A percentile compares a stretch with the other conserved stretches of the same genome.
Evolutionary conservation across 2,888 invertebrate genomes (phyloP).

Genomic region (Epinotia bilunana): DNA sequence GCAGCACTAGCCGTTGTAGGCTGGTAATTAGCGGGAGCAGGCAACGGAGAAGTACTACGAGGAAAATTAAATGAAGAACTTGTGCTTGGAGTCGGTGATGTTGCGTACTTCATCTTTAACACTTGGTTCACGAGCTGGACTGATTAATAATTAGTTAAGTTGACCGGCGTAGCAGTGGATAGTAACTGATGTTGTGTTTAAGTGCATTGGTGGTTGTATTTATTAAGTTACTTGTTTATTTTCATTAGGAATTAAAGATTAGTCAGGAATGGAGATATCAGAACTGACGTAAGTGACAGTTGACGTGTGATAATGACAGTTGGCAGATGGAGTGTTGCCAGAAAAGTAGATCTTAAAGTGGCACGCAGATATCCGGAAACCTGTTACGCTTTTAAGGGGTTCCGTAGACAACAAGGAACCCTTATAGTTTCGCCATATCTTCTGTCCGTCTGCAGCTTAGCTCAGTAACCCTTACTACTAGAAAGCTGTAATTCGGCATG

Average conservation of each 20-base stretch:
- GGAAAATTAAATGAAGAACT: conserved; percentile 68
- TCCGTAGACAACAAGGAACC: not conserved
- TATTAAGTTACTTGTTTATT: conserved; percentile 42
- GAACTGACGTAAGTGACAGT: conserved; percentile 30
- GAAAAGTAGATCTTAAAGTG: not conserved
- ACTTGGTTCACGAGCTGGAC: conserved; percentile 10
- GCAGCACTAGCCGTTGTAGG: conserved; percentile 91
- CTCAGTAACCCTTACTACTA: no score
- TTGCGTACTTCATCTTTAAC: conserved; percentile 84
- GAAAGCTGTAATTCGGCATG: no score
- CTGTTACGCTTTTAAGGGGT: not conserved
- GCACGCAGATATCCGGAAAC: not conserved
- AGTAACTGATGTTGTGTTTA: not conserved
- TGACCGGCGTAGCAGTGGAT: not conserved
- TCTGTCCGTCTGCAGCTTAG: no score
- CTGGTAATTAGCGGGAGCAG: conserved; percentile 88
- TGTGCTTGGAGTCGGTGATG: conserved; percentile 83
- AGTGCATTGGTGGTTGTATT: conserved; percentile 19
- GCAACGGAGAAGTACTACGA: conserved; percentile 86
- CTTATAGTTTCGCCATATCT: not conserved
- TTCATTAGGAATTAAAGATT: conserved; percentile 31
- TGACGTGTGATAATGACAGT: conserved; percentile 21
- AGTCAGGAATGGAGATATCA: conserved; percentile 14
- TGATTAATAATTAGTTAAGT: not conserved
- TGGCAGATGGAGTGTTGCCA: conserved; percentile 29